Evolutionary conservation across 2,797 vertebrate species (phyloP).

Genomic region (Tapera naevia): DNA sequence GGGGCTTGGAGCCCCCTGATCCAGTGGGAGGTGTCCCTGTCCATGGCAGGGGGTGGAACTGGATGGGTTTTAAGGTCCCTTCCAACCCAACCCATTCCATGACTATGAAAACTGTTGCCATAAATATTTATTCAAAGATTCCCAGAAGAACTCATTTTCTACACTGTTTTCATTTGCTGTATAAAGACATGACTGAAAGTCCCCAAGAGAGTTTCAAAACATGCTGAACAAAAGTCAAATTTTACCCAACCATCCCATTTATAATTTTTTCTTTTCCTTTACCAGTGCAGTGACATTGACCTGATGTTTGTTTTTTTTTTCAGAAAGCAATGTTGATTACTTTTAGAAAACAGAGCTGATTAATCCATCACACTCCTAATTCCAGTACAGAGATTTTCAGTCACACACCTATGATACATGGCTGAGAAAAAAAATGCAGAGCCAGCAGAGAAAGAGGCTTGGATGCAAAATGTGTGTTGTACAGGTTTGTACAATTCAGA

Average conservation of each 20-base stretch:
- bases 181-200: neutral
- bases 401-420: fast-evolving
- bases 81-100: too few relatives aligned
- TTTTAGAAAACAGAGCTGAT: neutral
- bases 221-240: neutral
- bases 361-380: neutral
- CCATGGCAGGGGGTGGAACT: too few relatives aligned
- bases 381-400: neutral
- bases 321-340: neutral
- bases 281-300: neutral
- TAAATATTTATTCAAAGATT: neutral
- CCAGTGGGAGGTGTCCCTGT: too few relatives aligned
- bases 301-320: neutral
- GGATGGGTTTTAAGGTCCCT: too few relatives aligned
- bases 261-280: neutral
- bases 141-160: neutral
- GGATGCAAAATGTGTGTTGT: neutral
- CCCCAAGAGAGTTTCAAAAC: neutral
- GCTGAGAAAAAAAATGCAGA: neutral
- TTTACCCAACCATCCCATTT: neutral
- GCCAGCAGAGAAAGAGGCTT: neutral
- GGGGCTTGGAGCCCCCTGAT: too few relatives aligned
- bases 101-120: neutral
- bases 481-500: neutral
- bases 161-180: too few relatives aligned